Percentiles rank a stretch among this genome's conserved stretches.
These are phyloP conservation scores for Ligdia adustata DNA, from an alignment of 2,888 invertebrate species.

Conservation along the genomic window DNA sequence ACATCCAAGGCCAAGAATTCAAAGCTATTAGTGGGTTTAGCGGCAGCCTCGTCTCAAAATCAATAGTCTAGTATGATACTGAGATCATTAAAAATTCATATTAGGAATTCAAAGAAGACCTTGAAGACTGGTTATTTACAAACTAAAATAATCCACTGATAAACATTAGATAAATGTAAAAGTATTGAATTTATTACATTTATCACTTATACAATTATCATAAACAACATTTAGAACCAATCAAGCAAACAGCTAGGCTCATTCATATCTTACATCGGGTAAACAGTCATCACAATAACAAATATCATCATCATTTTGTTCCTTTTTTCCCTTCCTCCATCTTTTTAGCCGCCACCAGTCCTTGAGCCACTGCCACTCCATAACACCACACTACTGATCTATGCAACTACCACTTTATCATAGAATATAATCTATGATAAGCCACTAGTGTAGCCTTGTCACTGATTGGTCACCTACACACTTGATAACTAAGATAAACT, in stretches of 20 bases:
- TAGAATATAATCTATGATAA: slow-evolving; percentile 52
- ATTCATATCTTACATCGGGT: slow-evolving; percentile 80
- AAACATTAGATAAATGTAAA: slow-evolving; percentile 18
- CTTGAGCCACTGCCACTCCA: slow-evolving; percentile 93
- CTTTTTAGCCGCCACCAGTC: slow-evolving; percentile 92
- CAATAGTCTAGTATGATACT: not conserved
- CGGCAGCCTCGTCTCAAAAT: slow-evolving; percentile 1
- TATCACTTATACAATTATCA: slow-evolving; percentile 11
- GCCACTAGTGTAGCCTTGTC: slow-evolving; percentile 52
- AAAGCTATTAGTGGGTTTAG: slow-evolving; percentile 9
- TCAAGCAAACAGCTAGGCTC: slow-evolving; percentile 9
- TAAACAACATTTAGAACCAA: slow-evolving; percentile 6
- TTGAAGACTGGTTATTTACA: slow-evolving; percentile 8
- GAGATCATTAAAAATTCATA: slow-evolving; percentile 7
- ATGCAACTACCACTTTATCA: slow-evolving; percentile 39
- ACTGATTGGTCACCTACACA: slow-evolving; percentile 62
- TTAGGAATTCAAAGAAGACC: slow-evolving; percentile 7
- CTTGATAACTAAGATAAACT: slow-evolving; percentile 75
- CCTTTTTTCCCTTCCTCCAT: slow-evolving; percentile 85
- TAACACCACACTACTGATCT: slow-evolving; percentile 65
- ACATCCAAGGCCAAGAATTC: not conserved
- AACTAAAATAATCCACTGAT: slow-evolving; percentile 2
- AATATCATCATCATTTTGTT: slow-evolving; percentile 85
- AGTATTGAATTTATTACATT: slow-evolving; percentile 16
- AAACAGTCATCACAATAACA: slow-evolving; percentile 92